Evolutionary conservation across 2,797 vertebrate species (phyloP), one percentile per base, ranked within the genome.

Genomic region (Enteromius unitaeniatus): DNA sequence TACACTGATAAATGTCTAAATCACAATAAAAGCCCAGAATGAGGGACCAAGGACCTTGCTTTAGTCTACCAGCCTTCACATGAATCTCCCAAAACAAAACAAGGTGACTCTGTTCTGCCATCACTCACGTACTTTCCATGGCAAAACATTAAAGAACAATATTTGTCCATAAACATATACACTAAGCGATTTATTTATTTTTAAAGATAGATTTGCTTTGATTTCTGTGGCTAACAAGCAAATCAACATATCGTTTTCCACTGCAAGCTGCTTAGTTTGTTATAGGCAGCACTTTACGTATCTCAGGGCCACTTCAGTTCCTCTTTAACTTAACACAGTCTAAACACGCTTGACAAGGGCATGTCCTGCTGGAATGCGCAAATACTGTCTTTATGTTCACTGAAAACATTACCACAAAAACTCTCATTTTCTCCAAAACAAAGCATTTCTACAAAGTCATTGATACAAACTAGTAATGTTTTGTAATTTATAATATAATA

Each of bases 11-110:
- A 64, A 17, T 10, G 81, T 73, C 85, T 86, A 72, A 79, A 74
- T 68, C 64, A 86, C 85, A 87, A 37, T 83, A 34, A 76, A 87
- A 45, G 60, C 62, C 26, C 64, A 13, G 49, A 49, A 28, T 75
- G 77, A 85, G 75, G 51, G 68, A 84, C 58, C n/a, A 58, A 86
- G 78, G 75, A 84, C 84, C 76, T 82, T 88, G 84, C 82, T 78
- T 83, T 34, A 23, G 37, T 47, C 86, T 82, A 15, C 49, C 70
- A 70, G 58, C 85, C 81, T 85, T 80, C 78, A 84, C 68, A 69
- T 45, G 34, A 69, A 62, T 64, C 28, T 82, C 78, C 51, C n/a
- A 42, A 87, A 82, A 86, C 69, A 85, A 64, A 86, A 51, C 13
- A 73, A 17, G 6, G 64, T 70, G 87, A 82, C 60, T 79, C 31